These are phyloP conservation scores for Microctonus brassicae DNA, from an alignment of 2,888 invertebrate species.

Conservation along the genomic window DNA sequence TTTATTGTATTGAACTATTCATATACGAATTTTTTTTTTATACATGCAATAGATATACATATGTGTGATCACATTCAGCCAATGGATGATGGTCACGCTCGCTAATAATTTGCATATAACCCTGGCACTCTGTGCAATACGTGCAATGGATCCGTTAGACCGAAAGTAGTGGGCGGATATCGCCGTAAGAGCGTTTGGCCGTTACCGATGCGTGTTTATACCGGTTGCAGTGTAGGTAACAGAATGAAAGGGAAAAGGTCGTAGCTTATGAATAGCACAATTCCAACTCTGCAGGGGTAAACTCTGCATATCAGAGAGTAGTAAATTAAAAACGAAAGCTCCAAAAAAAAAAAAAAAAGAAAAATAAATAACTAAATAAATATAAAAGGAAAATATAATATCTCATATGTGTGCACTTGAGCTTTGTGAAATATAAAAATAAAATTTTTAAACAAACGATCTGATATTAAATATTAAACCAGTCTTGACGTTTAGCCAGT, in stretches of 20 bases:
- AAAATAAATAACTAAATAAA: background rate
- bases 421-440: slow-evolving; percentile 34
- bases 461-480: slow-evolving; percentile 37
- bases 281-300: too few species aligned
- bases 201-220: slow-evolving; percentile 49
- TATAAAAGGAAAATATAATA: background rate
- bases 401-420: slow-evolving; percentile 39
- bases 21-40: too few species aligned
- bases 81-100: slow-evolving; percentile 57
- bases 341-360: background rate
- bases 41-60: too few species aligned
- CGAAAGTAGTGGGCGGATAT: slow-evolving; percentile 56
- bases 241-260: slow-evolving; percentile 20
- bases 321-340: too few species aligned
- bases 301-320: too few species aligned
- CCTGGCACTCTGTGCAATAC: slow-evolving; percentile 39
- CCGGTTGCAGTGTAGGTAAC: background rate
- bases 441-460: slow-evolving; percentile 40
- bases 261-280: too few species aligned
- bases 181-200: slow-evolving; percentile 57
- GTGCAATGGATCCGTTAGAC: slow-evolving; percentile 55
- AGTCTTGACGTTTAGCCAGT: slow-evolving; percentile 20
- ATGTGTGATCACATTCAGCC: background rate
- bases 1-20: too few species aligned
- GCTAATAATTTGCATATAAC: slow-evolving; percentile 63